These are phyloP conservation scores for Noctilio leporinus DNA, from an alignment of 2,113 vertebrate genomes.

Conservation along the genomic window DNA sequence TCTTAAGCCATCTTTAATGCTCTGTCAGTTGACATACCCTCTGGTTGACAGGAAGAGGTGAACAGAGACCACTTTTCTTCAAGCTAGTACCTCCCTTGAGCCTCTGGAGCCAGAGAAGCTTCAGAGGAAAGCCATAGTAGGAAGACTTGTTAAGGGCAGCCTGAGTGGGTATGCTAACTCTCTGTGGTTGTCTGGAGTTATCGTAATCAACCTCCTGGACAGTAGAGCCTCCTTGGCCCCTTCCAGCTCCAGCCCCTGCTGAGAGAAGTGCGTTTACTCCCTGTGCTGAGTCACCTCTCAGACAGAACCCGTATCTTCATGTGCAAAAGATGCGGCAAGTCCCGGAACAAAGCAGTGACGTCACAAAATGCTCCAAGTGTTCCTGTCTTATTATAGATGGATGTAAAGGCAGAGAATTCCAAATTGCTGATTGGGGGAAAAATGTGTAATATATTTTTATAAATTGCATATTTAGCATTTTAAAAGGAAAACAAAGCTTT, in stretches of 20 bases:
- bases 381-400: neutral
- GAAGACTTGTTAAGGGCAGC: neutral
- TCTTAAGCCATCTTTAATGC: neutral
- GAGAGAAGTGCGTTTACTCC: neutral
- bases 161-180: neutral
- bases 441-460: neutral
- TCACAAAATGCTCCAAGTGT: neutral
- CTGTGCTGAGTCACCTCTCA: slow-evolving; percentile 25
- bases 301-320: neutral
- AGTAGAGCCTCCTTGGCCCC: neutral
- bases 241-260: neutral
- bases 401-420: neutral
- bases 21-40: neutral
- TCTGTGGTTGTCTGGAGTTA: neutral
- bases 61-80: neutral
- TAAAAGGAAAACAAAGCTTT: neutral
- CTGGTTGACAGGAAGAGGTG: neutral
- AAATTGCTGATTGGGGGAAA: neutral
- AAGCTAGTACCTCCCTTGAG: neutral
- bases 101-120: neutral
- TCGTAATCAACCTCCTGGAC: neutral
- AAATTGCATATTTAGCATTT: neutral
- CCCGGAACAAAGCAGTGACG: neutral
- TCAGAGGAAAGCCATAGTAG: neutral
- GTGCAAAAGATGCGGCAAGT: neutral